These are phyloP conservation scores for Podiceps cristatus DNA, from an alignment of 2,113 vertebrate genomes.

Conservation along the genomic window DNA sequence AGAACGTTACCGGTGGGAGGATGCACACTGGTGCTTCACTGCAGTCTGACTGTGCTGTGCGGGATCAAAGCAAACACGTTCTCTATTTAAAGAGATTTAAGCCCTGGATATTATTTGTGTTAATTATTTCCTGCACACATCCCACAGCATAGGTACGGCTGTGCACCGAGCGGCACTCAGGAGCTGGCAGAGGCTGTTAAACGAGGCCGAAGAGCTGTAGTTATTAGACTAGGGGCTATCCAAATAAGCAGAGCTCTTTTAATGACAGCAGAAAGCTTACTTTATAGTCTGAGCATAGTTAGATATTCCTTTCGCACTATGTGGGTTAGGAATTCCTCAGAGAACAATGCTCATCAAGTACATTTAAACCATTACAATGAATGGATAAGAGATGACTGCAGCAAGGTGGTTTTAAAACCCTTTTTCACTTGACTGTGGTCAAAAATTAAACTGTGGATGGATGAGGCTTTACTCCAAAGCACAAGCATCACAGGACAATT, in stretches of 20 bases:
- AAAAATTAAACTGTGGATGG: background rate
- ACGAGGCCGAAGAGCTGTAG: background rate
- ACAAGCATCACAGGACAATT: background rate
- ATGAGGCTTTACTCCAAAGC: background rate
- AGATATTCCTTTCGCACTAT: background rate
- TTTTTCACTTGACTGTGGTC: background rate
- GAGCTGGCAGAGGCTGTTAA: background rate
- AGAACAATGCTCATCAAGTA: background rate
- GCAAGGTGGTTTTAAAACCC: background rate
- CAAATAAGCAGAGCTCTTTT: background rate
- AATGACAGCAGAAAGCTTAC: background rate
- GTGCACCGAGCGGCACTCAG: background rate
- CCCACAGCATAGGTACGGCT: background rate
- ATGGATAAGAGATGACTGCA: background rate
- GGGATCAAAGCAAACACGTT: conserved; percentile 16
- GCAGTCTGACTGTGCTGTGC: background rate
- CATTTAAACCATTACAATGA: background rate
- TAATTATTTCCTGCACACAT: conserved; percentile 14
- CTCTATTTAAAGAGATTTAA: conserved; percentile 5
- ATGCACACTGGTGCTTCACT: background rate
- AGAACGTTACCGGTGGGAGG: rapidly evolving
- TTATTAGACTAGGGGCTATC: background rate
- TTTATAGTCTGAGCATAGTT: background rate
- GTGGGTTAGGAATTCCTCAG: background rate
- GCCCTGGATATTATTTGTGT: background rate